Base-by-base conservation (phyloP, 2,797 vertebrate genomes). In the Menidia menidia region DNA sequence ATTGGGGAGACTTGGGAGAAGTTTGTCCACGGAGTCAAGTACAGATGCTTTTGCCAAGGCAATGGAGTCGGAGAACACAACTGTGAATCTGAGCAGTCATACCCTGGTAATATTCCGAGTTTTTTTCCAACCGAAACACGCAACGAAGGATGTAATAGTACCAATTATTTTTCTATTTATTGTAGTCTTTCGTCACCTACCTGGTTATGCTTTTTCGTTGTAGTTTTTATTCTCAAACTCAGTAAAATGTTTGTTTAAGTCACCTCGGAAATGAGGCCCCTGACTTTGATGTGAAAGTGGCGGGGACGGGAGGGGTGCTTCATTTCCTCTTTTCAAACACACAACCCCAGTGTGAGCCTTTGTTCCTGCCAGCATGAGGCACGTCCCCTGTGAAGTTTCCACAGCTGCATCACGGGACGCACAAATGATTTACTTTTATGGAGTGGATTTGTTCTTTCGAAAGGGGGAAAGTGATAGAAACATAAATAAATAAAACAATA, bases 1-100 rank as follows among this genome's bases (percentile, higher is more conserved):
- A 97, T 99, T 0, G 98, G 98, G 68, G 97, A 98, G 51, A 96
- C 96, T 0, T 99, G 98, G 97, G 96, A 97, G 75, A 98, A 98
- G 83, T 81, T 93, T 0, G 95, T 96, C 31, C 95, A 97, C 1
- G 95, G 95, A 3, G 87, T 98, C 81, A 92, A 94, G 70, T 99
- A 98, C 92, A 97, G 95, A 88, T 99, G 98, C 84, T 96, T 96
- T 10, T 99, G 98, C 88, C 95, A 97, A n/a, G 98, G 98, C 18
- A 97, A 97, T n/a, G 96, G 97, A 1, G 93, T 99, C 58, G 98
- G 98, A 69, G 98, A 99, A 52, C 95, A 96, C 91, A 96, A 96
- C 43, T 99, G 98, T 44, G 97, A 98, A 13, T 97, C 97, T 55
- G 92, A 96, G 85, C 95, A 96, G 88, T 89, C 96, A 4, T 96